Base-by-base conservation (phyloP, 2,888 invertebrate genomes). In the Sericinus montela region DNA sequence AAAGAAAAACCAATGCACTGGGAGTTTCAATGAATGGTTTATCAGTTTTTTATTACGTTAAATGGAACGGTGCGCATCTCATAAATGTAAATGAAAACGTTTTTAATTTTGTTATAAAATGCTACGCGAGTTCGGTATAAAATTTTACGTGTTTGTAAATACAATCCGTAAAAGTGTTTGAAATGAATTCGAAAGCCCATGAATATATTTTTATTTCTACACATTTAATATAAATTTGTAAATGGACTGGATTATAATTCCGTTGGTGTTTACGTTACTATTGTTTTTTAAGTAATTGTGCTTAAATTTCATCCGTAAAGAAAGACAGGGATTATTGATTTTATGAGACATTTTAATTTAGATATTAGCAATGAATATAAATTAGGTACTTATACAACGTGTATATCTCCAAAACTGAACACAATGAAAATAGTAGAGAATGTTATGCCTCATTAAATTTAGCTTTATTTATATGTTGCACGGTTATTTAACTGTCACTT, bases 41-140 rank as follows among this genome's bases (percentile, higher is more conserved):
- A 32, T 37, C 30, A 42, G 25, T 42, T 37, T 30, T 48, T 38
- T 30, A 43, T 48, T 19, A 37, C 5, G 10, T 14, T 38, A 43
- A 42, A 48, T 43, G 15, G 30, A 48, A 32, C 29, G 19, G 14
- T 13, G 30, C 25, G 28, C 28, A 10, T 41, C 40, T 35, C 16
- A 30, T 29, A 9, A 36, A 37, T 15, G 23, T 32, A 15, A 37
- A 34, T 19, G 19, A 19, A 19, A 34, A 5, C 19, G 37, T 28
- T 37, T 36, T 19, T 19, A 13, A 30, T 37, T 28, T 40, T 16
- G 16, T 36, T 23, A 36, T 37, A 14, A 14, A 25, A 15, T 3
- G 14, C 14, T n/a, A 34, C 32, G 25, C 14, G 45, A 38, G 30
- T 14, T 19, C 8, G 3, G 14, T 13, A 32, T 42, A 32, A 13